These are phyloP conservation scores for Piaya cayana DNA, from an alignment of 2,113 vertebrate genomes.

Conservation along the genomic window DNA sequence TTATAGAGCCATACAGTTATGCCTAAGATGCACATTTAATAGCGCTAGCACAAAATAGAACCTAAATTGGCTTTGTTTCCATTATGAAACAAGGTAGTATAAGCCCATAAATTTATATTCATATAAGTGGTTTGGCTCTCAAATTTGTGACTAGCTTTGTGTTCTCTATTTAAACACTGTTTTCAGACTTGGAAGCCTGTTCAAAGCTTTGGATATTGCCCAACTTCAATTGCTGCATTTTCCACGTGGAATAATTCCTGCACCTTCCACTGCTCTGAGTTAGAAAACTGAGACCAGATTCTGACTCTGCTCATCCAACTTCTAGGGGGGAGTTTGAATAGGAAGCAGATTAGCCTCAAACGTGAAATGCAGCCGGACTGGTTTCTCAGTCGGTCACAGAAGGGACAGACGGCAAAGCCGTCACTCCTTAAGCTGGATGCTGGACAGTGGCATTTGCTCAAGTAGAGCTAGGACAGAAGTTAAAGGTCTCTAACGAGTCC, in stretches of 20 bases:
- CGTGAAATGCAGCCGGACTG: background rate
- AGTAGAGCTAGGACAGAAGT: background rate
- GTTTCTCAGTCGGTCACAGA: background rate
- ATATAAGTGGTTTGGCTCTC: background rate
- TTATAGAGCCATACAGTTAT: background rate
- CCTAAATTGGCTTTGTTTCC: conserved; percentile 2
- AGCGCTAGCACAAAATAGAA: background rate
- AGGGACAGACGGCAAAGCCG: background rate
- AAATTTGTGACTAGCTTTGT: background rate
- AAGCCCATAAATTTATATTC: background rate
- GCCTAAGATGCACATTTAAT: background rate
- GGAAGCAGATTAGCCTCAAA: background rate
- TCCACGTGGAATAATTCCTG: background rate
- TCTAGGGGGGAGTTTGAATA: background rate
- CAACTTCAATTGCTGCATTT: background rate
- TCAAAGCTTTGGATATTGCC: background rate
- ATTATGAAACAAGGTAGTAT: background rate
- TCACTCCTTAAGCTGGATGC: background rate
- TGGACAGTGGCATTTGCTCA: background rate
- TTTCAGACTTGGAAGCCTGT: background rate
- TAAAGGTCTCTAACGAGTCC: fast-evolving
- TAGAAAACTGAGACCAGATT: background rate
- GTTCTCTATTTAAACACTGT: background rate
- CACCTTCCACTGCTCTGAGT: background rate
- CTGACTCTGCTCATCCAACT: background rate